Percentiles rank a stretch among this genome's conserved stretches.
These are phyloP conservation scores for Xylota segnis DNA, from an alignment of 2,888 invertebrate genomes.

Conservation along the genomic window DNA sequence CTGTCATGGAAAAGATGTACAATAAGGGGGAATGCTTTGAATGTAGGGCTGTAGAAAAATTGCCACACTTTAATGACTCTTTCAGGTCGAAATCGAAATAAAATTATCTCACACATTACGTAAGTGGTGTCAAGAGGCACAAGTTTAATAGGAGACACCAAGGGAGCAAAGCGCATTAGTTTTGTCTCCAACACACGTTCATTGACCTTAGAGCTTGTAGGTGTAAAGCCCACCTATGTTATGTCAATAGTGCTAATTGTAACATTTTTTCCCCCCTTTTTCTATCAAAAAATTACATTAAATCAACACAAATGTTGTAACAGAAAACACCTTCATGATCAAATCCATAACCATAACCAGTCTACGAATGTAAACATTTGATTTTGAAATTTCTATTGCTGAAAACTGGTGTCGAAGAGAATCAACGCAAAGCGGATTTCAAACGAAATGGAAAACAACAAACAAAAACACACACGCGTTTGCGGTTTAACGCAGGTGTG, in stretches of 20 bases:
- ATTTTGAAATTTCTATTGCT: conserved; percentile 14
- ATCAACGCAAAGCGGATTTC: not conserved
- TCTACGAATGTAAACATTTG: not conserved
- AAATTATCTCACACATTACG: not conserved
- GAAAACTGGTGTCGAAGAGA: not conserved
- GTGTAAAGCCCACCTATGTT: not conserved
- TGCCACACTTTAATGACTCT: no score
- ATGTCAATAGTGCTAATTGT: not conserved
- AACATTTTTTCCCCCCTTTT: not conserved
- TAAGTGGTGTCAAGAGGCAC: conserved; percentile 3
- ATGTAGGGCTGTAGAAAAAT: no score
- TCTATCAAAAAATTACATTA: not conserved
- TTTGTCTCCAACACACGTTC: not conserved
- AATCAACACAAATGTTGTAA: conserved; percentile 2
- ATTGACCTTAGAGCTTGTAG: conserved; percentile 1
- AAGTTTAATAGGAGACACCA: not conserved
- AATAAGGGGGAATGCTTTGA: no score
- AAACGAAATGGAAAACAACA: not conserved
- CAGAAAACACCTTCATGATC: not conserved
- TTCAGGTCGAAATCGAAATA: not conserved
- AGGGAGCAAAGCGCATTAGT: not conserved
- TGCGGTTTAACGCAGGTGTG: not conserved
- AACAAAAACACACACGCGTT: not conserved
- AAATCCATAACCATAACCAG: conserved; percentile 11
- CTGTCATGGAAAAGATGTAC: no score